Evolutionary conservation across 2,888 invertebrate species (phyloP).

Genomic region (Acronicta aceris): DNA sequence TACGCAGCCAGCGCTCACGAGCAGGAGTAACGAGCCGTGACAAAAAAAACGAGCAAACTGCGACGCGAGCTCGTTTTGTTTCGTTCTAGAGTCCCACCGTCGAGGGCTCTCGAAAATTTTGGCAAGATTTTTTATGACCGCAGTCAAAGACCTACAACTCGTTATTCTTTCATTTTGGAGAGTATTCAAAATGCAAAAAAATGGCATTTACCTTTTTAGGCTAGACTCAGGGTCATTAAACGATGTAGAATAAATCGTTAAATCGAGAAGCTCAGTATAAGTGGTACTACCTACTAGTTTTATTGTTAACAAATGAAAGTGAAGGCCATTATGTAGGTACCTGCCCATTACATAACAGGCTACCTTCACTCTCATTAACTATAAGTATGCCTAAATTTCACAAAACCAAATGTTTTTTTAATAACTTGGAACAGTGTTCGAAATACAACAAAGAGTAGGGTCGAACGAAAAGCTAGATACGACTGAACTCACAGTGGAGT

Average conservation of each 20-base stretch:
- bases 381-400: conserved; percentile 11
- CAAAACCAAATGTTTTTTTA: conserved; percentile 12
- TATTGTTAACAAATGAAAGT: too few relatives aligned
- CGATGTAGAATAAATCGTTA: conserved; percentile 10
- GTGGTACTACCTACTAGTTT: too few relatives aligned
- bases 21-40: conserved; percentile 77
- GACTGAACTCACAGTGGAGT: conserved; percentile 48
- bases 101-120: conserved; percentile 55
- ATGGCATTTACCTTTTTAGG: conserved; percentile 31
- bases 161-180: conserved; percentile 49
- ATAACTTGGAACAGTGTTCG: conserved; percentile 10
- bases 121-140: conserved; percentile 46
- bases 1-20: conserved; percentile 61
- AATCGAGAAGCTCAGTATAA: conserved; percentile 12
- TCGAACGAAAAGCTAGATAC: conserved; percentile 45
- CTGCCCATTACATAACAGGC: too few relatives aligned
- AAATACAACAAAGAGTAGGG: conserved; percentile 24
- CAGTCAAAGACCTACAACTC: conserved; percentile 34
- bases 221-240: conserved; percentile 34
- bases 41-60: conserved; percentile 70
- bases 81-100: conserved; percentile 62
- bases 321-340: too few relatives aligned
- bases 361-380: too few relatives aligned
- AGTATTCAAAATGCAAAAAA: conserved; percentile 29
- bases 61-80: conserved; percentile 65